Conservation (phyloP, 2,797 vertebrate genomes). For the Steatocranus sp. region DNA sequence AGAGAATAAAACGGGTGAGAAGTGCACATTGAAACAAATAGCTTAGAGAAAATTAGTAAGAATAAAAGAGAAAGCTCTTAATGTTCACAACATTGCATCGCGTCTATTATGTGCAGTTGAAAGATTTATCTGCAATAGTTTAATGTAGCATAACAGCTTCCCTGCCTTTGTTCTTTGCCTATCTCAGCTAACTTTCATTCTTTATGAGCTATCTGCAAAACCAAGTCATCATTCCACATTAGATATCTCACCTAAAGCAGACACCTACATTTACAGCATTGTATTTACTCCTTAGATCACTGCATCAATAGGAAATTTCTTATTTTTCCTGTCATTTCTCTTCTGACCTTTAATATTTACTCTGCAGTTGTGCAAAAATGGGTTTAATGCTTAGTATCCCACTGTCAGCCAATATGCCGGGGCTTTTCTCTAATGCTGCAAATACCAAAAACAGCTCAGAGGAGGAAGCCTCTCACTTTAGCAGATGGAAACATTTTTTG, state of each 20-base stretch:
- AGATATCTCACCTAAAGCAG: background rate
- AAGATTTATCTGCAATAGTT: background rate
- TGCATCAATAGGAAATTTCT: background rate
- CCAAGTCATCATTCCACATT: background rate
- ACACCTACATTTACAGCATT: background rate
- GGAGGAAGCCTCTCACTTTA: background rate
- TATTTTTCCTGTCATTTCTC: background rate
- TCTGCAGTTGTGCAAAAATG: background rate
- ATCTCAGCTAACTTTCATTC: background rate
- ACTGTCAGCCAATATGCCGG: background rate
- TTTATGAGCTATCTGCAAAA: background rate
- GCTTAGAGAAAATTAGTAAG: background rate
- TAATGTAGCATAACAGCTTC: background rate
- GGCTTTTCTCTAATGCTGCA: background rate
- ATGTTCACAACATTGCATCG: background rate
- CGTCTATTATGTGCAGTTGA: background rate
- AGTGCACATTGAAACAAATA: background rate
- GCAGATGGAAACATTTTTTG: background rate
- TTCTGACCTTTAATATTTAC: background rate
- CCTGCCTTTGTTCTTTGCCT: background rate
- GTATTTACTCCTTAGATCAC: background rate
- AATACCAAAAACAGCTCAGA: background rate
- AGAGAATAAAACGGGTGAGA: background rate
- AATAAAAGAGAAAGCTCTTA: background rate
- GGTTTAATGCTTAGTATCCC: background rate